Evolutionary conservation across 2,888 invertebrate species (phyloP).

Genomic region (Volucella zonaria): DNA sequence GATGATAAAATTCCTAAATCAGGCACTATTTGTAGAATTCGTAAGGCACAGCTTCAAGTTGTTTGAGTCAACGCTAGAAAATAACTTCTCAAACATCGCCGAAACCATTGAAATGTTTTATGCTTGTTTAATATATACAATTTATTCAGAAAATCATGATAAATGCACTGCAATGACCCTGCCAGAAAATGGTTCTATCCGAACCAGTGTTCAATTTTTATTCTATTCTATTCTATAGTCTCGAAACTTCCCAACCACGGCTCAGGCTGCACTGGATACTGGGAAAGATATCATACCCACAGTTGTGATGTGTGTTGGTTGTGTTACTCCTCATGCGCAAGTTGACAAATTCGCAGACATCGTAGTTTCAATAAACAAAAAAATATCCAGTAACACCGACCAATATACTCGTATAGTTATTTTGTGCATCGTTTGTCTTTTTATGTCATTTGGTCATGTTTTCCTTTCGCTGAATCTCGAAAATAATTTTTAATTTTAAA

Average conservation of each 20-base stretch:
- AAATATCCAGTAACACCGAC: no score
- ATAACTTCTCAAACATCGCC: conserved; percentile 81
- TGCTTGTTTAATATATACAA: conserved; percentile 79
- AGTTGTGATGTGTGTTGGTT: conserved; percentile 80
- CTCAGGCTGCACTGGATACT: conserved; percentile 78
- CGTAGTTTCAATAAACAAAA: conserved; percentile 86
- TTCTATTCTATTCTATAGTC: conserved; percentile 82
- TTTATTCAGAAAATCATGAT: conserved; percentile 83
- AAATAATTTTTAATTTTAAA: no score
- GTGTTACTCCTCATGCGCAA: conserved; percentile 84
- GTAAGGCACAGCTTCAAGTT: conserved; percentile 81
- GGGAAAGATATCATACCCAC: conserved; percentile 81
- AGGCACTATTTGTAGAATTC: conserved; percentile 83
- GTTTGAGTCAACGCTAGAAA: conserved; percentile 81
- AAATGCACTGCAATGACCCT: conserved; percentile 83
- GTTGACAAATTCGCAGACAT: conserved; percentile 85
- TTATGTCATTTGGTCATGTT: no score
- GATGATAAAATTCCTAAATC: conserved; percentile 83
- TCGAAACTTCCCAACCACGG: conserved; percentile 79
- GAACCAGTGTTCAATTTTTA: conserved; percentile 80
- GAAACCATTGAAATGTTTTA: conserved; percentile 82
- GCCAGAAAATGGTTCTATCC: conserved; percentile 82
- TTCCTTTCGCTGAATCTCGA: no score
- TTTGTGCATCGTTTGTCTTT: no score
- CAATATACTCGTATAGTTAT: no score